These are phyloP conservation scores for Pelobates fuscus DNA, from an alignment of 2,113 vertebrate species.

Conservation along the genomic window DNA sequence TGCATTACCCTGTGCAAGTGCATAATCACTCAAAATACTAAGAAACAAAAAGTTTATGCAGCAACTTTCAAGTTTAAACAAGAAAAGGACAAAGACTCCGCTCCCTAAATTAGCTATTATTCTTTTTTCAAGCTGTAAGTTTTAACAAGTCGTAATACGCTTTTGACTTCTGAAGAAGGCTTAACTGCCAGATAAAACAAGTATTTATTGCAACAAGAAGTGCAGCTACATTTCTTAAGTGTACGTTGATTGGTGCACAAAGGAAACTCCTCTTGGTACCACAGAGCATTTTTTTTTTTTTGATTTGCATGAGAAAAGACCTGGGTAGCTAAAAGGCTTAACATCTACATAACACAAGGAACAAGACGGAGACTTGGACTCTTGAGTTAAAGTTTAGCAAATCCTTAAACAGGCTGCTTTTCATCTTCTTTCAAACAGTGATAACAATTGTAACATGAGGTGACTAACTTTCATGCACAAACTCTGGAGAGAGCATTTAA, in stretches of 20 bases:
- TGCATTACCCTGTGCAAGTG: neutral
- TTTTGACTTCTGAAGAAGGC: slow-evolving; percentile 15
- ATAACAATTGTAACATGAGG: slow-evolving; percentile 4
- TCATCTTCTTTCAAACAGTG: neutral
- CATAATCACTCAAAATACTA: neutral
- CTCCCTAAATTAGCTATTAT: slow-evolving; percentile 17
- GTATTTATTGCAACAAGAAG: slow-evolving; percentile 13
- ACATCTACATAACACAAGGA: slow-evolving; percentile 43
- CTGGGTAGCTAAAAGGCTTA: slow-evolving; percentile 17
- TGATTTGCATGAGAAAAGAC: slow-evolving; percentile 57
- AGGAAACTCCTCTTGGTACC: slow-evolving; percentile 43
- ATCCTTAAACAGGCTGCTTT: slow-evolving; percentile 40
- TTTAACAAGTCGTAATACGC: slow-evolving; percentile 26
- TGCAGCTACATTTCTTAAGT: slow-evolving; percentile 19
- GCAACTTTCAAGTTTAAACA: slow-evolving; percentile 22
- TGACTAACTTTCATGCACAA: neutral
- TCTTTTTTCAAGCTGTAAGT: slow-evolving; percentile 20
- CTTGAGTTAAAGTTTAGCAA: slow-evolving; percentile 2
- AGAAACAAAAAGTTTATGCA: neutral
- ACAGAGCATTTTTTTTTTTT: slow-evolving; percentile 42
- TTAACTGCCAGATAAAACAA: slow-evolving; percentile 16
- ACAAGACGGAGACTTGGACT: slow-evolving; percentile 15
- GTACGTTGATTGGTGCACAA: slow-evolving; percentile 39
- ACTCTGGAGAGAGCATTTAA: neutral
- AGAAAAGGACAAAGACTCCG: neutral